Conservation (phyloP, 2,797 vertebrate species). For the Halcyon leucocephala region DNA sequence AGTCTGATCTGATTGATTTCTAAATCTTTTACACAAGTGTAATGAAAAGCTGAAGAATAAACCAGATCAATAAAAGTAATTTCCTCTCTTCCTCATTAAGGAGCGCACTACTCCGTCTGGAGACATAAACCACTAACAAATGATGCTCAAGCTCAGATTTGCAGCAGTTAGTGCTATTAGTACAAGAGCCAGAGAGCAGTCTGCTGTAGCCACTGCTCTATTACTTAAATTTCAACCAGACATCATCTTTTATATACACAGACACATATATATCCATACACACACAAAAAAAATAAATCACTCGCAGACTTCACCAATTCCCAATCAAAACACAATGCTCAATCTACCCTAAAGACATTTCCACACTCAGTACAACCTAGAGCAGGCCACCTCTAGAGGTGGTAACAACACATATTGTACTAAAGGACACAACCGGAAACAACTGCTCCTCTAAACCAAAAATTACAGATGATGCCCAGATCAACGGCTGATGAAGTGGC, state of each 20-base stretch:
- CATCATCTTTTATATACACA: background rate
- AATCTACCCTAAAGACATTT: background rate
- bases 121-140: background rate
- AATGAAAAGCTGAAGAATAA: conserved; percentile 8
- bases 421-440: background rate
- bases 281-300: background rate
- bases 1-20: background rate
- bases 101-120: background rate
- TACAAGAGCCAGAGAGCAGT: background rate
- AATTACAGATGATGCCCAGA: background rate
- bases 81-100: background rate
- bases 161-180: background rate
- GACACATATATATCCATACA: background rate
- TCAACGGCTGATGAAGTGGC: background rate
- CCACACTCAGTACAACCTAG: background rate
- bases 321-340: background rate
- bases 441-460: background rate
- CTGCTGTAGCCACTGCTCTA: background rate
- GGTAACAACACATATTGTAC: background rate
- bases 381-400: background rate
- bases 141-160: background rate
- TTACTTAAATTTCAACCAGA: background rate
- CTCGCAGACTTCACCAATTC: background rate
- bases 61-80: background rate
- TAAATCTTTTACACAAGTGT: background rate